These are phyloP conservation scores for Triplophysa rosa DNA, from an alignment of 2,113 vertebrate genomes.

Conservation along the genomic window DNA sequence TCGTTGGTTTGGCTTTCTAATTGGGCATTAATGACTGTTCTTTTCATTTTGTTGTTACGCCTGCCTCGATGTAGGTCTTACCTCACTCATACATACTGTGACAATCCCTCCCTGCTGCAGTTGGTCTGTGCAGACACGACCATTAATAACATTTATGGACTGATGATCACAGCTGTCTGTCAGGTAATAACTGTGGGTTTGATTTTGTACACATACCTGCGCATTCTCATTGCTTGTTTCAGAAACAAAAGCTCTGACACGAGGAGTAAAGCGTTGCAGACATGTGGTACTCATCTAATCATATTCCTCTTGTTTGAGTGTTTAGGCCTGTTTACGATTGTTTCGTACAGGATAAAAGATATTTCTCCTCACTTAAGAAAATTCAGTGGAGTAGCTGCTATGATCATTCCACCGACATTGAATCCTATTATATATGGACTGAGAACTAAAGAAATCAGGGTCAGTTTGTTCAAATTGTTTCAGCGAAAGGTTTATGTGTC, in stretches of 20 bases:
- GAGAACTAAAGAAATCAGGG: slow-evolving; percentile 72
- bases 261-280: slow-evolving; percentile 72
- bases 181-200: slow-evolving; percentile 52
- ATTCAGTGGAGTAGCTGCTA: slow-evolving; percentile 62
- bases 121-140: slow-evolving; percentile 67
- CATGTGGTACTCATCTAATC: slow-evolving; percentile 70
- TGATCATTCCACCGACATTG: slow-evolving; percentile 69
- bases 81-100: slow-evolving; percentile 65
- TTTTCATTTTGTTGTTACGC: slow-evolving; percentile 69
- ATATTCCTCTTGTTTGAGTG: slow-evolving; percentile 71
- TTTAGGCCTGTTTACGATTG: slow-evolving; percentile 70
- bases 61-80: slow-evolving; percentile 67
- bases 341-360: slow-evolving; percentile 66
- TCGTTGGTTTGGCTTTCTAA: slow-evolving; percentile 57
- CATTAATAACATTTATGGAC: slow-evolving; percentile 69
- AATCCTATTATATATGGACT: slow-evolving; percentile 77
- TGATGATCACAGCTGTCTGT: slow-evolving; percentile 24
- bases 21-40: slow-evolving; percentile 56
- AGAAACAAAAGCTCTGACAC: slow-evolving; percentile 64
- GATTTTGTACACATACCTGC: slow-evolving; percentile 67
- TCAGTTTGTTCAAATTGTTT: slow-evolving; percentile 48
- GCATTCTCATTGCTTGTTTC: slow-evolving; percentile 71
- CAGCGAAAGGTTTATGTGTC: slow-evolving; percentile 30
- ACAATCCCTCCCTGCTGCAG: slow-evolving; percentile 65
- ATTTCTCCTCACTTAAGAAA: slow-evolving; percentile 60